These are phyloP conservation scores for Petrocephalus microphthalmus DNA, from an alignment of 2,113 vertebrate species.

Conservation along the genomic window DNA sequence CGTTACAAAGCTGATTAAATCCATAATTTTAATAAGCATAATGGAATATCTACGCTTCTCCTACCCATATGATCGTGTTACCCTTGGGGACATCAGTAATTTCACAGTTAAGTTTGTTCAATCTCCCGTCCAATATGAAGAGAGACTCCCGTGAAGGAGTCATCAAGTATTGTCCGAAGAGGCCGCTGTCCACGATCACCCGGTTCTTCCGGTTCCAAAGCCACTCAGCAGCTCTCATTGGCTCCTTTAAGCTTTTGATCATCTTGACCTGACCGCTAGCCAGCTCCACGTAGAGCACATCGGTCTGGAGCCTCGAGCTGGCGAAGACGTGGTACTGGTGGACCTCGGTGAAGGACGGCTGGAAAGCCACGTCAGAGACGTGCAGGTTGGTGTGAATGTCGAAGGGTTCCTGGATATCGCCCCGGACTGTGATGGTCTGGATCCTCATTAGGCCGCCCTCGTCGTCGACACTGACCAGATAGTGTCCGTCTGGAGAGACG, in stretches of 20 bases:
- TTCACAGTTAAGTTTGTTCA: conserved; percentile 98
- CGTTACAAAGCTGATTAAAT: conserved; percentile 45
- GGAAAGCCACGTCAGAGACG: conserved; percentile 88
- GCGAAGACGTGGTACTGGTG: conserved; percentile 91
- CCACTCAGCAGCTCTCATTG: conserved; percentile 73
- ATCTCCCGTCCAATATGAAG: conserved; percentile 89
- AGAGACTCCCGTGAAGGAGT: conserved; percentile 88
- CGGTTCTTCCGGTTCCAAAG: conserved; percentile 83
- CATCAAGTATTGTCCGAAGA: conserved; percentile 95
- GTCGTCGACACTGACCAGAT: conserved; percentile 83
- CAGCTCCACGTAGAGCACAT: conserved; percentile 84
- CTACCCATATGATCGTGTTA: conserved; percentile 91
- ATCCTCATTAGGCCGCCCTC: conserved; percentile 76
- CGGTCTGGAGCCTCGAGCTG: conserved; percentile 82
- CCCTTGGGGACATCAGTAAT: conserved; percentile 87
- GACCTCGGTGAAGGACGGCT: conserved; percentile 85
- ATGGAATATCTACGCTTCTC: conserved; percentile 68
- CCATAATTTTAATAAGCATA: conserved; percentile 54
- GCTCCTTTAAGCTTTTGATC: conserved; percentile 94
- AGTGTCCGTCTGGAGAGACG: conserved; percentile 83
- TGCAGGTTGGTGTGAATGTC: conserved; percentile 92
- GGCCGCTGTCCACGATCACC: conserved; percentile 76
- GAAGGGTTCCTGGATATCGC: conserved; percentile 76
- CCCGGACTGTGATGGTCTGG: conserved; percentile 75
- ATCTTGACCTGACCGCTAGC: conserved; percentile 88